Conservation (phyloP, 2,888 invertebrate species). For the Gymnosoma rotundatum region DNA sequence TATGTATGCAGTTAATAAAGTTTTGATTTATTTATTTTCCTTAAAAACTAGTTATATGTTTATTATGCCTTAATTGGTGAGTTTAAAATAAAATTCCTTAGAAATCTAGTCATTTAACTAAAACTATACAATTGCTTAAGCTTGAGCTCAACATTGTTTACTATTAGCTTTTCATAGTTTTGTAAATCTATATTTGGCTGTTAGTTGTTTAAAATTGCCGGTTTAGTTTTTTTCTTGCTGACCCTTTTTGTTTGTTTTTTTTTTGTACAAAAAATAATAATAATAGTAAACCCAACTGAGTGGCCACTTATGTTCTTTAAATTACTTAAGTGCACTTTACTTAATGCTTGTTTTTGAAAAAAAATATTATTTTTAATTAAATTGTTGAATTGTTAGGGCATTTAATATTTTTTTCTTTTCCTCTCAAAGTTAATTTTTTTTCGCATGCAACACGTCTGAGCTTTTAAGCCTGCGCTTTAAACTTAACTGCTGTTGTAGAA, state of each 20-base stretch:
- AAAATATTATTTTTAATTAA: not conserved
- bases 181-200: conserved; percentile 44
- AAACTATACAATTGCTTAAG: conserved; percentile 2
- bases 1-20: conserved; percentile 6
- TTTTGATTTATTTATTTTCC: conserved; percentile 5
- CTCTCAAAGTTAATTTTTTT: conserved; percentile 18
- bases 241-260: not conserved
- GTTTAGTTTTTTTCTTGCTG: not conserved
- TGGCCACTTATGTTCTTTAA: conserved; percentile 1
- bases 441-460: conserved; percentile 50
- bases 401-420: not conserved
- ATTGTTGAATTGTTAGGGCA: not conserved
- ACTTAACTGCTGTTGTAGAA: not conserved
- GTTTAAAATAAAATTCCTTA: conserved; percentile 16
- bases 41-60: not conserved
- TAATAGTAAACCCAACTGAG: not conserved
- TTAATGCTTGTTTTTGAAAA: too few relatives aligned
- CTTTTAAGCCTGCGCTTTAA: conserved; percentile 44
- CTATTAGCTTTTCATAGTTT: conserved; percentile 7
- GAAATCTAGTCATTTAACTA: conserved; percentile 48
- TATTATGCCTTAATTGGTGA: conserved; percentile 29
- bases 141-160: not conserved
- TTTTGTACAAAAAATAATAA: not conserved
- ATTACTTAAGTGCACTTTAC: not conserved
- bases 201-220: conserved; percentile 53